Percentiles rank a stretch among this genome's conserved stretches.
These are phyloP conservation scores for Cantharis flavilabris DNA, from an alignment of 2,888 invertebrate genomes.

Conservation along the genomic window DNA sequence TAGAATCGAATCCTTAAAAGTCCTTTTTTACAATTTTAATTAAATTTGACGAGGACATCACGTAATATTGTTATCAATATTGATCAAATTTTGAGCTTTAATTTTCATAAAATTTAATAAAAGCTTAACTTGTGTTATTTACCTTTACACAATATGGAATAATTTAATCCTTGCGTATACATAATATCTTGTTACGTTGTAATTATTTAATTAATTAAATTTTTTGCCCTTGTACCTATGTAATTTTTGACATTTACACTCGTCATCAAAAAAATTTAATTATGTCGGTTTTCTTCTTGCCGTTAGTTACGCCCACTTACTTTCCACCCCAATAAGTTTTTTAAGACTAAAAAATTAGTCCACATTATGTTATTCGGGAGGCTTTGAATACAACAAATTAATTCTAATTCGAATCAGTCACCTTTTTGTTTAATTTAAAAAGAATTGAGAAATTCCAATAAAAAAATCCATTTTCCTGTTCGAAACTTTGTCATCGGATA, in stretches of 20 bases:
- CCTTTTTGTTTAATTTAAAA: not conserved
- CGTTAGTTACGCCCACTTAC: not conserved
- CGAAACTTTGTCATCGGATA: not conserved
- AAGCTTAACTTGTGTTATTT: not conserved
- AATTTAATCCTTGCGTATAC: not conserved
- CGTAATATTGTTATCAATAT: not conserved
- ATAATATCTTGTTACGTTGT: not conserved
- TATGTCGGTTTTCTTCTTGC: not conserved
- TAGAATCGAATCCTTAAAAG: not conserved
- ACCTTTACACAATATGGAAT: not conserved
- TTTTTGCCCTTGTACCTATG: too few species aligned
- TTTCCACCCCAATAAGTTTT: not conserved
- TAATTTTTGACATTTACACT: not conserved
- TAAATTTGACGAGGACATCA: not conserved
- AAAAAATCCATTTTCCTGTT: not conserved
- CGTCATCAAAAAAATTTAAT: not conserved
- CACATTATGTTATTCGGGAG: not conserved
- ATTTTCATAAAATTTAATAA: not conserved
- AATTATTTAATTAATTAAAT: not conserved
- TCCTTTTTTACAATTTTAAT: not conserved
- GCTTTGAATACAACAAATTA: not conserved
- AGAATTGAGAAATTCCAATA: not conserved
- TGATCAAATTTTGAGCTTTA: not conserved
- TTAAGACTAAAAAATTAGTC: not conserved
- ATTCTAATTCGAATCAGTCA: not conserved